A percentile compares a stretch with the other conserved stretches of the same genome.
These are phyloP conservation scores for Pachyuromys duprasi DNA, from an alignment of 2,797 vertebrate genomes.

Conservation along the genomic window DNA sequence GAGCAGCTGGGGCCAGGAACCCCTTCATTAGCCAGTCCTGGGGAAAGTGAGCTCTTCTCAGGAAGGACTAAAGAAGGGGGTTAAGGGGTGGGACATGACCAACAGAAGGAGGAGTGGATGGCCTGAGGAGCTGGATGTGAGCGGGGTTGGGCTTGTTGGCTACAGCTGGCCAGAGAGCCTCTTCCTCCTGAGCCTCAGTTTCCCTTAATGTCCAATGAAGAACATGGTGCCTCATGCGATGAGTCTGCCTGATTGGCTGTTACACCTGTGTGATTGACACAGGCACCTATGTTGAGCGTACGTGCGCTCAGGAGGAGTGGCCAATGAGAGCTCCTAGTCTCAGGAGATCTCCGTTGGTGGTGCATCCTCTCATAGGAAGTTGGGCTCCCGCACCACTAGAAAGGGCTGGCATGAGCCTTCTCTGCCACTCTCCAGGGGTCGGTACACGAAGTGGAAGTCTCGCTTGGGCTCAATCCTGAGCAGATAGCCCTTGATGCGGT, in stretches of 20 bases:
- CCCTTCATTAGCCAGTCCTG: background rate
- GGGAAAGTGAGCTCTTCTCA: background rate
- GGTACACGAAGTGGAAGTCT: constrained; percentile 95
- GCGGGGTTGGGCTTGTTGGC: background rate
- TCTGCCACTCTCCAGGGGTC: constrained; percentile 83
- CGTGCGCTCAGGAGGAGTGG: background rate
- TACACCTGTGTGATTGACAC: background rate
- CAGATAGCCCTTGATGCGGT: constrained; percentile 92
- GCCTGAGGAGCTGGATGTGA: background rate
- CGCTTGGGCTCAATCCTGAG: constrained; percentile 90
- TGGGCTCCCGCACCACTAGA: constrained; percentile 85
- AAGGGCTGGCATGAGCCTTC: constrained; percentile 63
- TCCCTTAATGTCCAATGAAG: background rate
- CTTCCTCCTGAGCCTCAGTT: background rate
- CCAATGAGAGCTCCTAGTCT: background rate
- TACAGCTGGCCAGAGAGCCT: background rate
- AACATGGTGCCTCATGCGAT: background rate
- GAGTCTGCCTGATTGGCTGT: background rate
- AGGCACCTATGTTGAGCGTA: background rate
- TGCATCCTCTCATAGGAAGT: constrained; percentile 82
- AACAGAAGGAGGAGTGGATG: background rate
- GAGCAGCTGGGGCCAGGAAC: background rate
- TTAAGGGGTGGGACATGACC: accelerated
- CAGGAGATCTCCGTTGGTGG: background rate
- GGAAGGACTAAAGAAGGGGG: background rate